Percentiles rank a stretch among this genome's conserved stretches.
These are phyloP conservation scores for Caenorhabditis latens DNA, from an alignment of 1,140 invertebrate genomes.

Conservation along the genomic window DNA sequence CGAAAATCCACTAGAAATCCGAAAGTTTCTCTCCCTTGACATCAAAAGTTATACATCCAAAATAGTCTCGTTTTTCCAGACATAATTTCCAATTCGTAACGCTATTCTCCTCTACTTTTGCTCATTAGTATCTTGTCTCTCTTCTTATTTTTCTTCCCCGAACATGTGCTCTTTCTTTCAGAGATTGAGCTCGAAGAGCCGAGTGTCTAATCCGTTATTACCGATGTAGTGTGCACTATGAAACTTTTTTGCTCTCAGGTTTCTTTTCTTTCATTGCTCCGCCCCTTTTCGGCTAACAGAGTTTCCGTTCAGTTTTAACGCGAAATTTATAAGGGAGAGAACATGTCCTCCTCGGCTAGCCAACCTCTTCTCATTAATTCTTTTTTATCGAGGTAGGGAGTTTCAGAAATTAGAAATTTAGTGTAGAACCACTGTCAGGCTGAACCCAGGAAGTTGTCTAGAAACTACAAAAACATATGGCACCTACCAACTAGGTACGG, in stretches of 20 bases:
- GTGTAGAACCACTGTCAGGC: too few relatives aligned
- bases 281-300: not conserved
- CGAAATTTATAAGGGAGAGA: not conserved
- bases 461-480: too few relatives aligned
- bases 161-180: not conserved
- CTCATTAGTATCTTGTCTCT: not conserved
- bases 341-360: not conserved
- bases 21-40: not conserved
- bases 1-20: too few relatives aligned
- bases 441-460: too few relatives aligned
- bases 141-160: not conserved
- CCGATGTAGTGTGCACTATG: not conserved
- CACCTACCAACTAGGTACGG: too few relatives aligned
- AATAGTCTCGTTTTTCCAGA: not conserved
- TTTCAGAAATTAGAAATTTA: too few relatives aligned
- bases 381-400: not conserved
- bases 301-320: not conserved
- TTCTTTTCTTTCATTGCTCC: not conserved
- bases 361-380: not conserved
- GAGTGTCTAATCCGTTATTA: conserved; percentile 9
- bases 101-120: not conserved
- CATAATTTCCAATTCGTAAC: not conserved
- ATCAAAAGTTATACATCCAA: not conserved
- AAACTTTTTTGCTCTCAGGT: not conserved
- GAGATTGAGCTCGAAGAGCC: not conserved